Evolutionary conservation across 1,140 invertebrate species (phyloP).

Genomic region (Caenorhabditis tropicalis): DNA sequence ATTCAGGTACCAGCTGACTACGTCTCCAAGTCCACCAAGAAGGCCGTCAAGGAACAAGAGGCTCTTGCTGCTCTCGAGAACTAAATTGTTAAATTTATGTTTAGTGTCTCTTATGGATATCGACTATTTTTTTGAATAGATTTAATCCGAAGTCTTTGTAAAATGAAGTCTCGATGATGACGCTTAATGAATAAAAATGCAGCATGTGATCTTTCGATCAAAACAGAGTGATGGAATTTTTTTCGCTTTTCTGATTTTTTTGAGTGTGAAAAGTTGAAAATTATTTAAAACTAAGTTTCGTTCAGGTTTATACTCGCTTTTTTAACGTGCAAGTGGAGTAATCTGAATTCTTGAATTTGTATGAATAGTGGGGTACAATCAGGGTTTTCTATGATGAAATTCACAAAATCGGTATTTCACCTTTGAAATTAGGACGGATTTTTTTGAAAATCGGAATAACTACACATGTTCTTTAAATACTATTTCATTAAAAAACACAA

Average conservation of each 20-base stretch:
- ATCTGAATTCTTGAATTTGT: too few species aligned
- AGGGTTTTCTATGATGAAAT: too few species aligned
- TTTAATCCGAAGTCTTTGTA: slow-evolving; percentile 21
- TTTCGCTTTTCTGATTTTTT: too few species aligned
- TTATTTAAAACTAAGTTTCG: too few species aligned
- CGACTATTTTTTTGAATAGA: not conserved
- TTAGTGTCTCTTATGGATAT: not conserved
- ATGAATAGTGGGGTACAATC: too few species aligned
- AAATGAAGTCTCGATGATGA: slow-evolving; percentile 5
- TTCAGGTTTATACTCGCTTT: too few species aligned
- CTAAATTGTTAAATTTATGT: slow-evolving; percentile 9
- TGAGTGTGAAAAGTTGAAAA: not conserved
- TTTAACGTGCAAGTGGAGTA: too few species aligned
- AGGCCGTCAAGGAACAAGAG: slow-evolving; percentile 49
- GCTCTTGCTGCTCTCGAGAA: slow-evolving; percentile 21
- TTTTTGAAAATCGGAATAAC: too few species aligned
- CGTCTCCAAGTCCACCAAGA: slow-evolving; percentile 57
- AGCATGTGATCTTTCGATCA: not conserved
- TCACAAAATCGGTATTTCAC: too few species aligned
- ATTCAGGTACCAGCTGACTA: slow-evolving; percentile 56
- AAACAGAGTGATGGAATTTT: not conserved
- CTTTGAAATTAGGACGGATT: too few species aligned
- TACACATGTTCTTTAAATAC: too few species aligned
- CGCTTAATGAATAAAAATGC: not conserved
- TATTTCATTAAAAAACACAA: too few species aligned